Conservation (phyloP, 1,140 invertebrate genomes). For the Caenorhabditis remanei region DNA sequence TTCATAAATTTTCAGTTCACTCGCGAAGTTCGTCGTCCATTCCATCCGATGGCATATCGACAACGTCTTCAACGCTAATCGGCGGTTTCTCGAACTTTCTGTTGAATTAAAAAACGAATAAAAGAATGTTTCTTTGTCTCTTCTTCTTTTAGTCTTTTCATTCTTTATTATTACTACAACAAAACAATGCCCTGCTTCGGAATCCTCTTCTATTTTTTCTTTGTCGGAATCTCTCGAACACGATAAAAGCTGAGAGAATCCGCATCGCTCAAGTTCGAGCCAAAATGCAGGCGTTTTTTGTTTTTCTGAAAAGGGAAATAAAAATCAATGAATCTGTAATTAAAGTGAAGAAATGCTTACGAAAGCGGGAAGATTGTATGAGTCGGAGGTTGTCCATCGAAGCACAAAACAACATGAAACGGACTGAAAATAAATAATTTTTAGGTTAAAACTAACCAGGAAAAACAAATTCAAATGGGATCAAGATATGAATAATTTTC, state of each 20-base stretch:
- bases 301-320: constrained; percentile 33
- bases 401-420: constrained; percentile 21
- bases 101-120: constrained; percentile 26
- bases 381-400: constrained; percentile 8
- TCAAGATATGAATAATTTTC: neutral
- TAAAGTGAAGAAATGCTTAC: constrained; percentile 11
- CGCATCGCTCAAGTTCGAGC: constrained; percentile 20
- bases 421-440: neutral
- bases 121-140: constrained; percentile 26
- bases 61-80: constrained; percentile 14
- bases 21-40: constrained; percentile 36
- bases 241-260: constrained; percentile 21
- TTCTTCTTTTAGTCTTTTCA: neutral
- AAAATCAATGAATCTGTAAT: constrained; percentile 12
- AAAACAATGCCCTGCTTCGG: neutral
- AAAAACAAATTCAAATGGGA: neutral
- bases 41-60: constrained; percentile 44
- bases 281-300: constrained; percentile 34
- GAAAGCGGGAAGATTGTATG: constrained; percentile 28
- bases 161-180: neutral
- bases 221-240: neutral
- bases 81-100: neutral
- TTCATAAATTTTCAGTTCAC: neutral
- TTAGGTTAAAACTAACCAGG: neutral
- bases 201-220: neutral